Evolutionary conservation across 2,113 vertebrate genomes (phyloP), one percentile per base, ranked within the genome.

Genomic region (Tylochromis polylepis): DNA sequence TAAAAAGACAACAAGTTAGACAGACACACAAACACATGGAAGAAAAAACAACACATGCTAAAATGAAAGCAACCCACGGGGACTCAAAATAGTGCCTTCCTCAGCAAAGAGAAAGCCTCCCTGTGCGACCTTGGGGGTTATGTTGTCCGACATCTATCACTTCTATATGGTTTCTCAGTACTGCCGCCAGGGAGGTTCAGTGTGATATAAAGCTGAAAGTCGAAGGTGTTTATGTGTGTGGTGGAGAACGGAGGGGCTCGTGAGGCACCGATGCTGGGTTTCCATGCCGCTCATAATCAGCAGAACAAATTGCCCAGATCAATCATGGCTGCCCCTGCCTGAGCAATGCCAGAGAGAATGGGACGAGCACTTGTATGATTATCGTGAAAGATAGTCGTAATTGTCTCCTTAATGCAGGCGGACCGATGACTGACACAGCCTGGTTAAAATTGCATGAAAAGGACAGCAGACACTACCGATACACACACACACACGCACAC

Each of bases 281-380:
- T 95, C 86, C 92, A 92, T 85, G 91, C 91, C 36, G 91, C 91
- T 95, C 70, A 91, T 96, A 96, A 96, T 96, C 95, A 96, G 94
- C 91, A 87, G 92, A 96, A 95, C 95, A 96, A 96, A 96, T 96
- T 96, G 95, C 91, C 96, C 94, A 94, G 96, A 96, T 96, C 96
- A 96, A 96, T 97, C 96, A 96, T 70, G 91, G 93, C 91, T 84
- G 86, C 92, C 93, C 90, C 92, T 87, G 94, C 90, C 89, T 86
- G 90, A 90, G 93, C 88, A 91, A 87, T 65, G 79, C 49, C 79
- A 67, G 85, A 53, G 79, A 87, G 85, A 92, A 92, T 29, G 86
- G 92, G 91, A 92, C 91, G 85, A 93, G 93, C 92, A 92, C 95
- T 96, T 92, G 95, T 94, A 94, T 96, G 96, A 97, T 97, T 96